Evolutionary conservation across 2,797 vertebrate species (phyloP), one percentile per base, ranked within the genome.

Genomic region (Sphenodon punctatus): DNA sequence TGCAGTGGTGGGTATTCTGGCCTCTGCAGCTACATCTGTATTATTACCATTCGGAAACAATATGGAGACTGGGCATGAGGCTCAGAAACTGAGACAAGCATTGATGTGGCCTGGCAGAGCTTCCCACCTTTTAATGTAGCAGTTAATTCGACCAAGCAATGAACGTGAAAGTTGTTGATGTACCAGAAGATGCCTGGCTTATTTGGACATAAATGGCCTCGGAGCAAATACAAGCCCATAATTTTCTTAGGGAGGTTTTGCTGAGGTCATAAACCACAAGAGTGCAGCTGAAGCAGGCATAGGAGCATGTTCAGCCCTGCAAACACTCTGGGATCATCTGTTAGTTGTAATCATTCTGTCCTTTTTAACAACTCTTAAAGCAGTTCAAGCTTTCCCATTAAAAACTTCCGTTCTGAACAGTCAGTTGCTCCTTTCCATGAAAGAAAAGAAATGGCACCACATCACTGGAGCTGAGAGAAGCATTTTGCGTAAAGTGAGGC

Each of bases 201-300:
- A 83, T 85, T 75, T 90, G 89, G 89, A 87, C 49, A 38, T 66
- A 82, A 80, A 69, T 60, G 65, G 86, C 75, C 72, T 78, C 82
- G n/a, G 32, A 88, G 67, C 56, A 84, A 86, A 89, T 72, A 63
- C 85, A 82, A 46, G 69, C n/a, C 72, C 87, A 81, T 89, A 85
- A 91, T 92, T 93, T 93, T 90, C 89, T 89, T 83, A 90, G 72
- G 80, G 81, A 92, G 84, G 75, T 53, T 79, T 59, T 83, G 74
- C 85, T 82, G 86, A 89, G 82, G 74, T 88, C 77, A 71, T 61
- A 86, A 86, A 93, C 92, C 90, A 88, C 88, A 91, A 88, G 70
- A 86, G 86, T 69, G 63, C 71, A 90, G 71, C 88, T 93, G 60
- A 86, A 88, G 69, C 88, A 90, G 85, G 90, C 89, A 89, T 88